Evolutionary conservation across 2,113 vertebrate species (phyloP).

Genomic region (Todiramphus chloris): DNA sequence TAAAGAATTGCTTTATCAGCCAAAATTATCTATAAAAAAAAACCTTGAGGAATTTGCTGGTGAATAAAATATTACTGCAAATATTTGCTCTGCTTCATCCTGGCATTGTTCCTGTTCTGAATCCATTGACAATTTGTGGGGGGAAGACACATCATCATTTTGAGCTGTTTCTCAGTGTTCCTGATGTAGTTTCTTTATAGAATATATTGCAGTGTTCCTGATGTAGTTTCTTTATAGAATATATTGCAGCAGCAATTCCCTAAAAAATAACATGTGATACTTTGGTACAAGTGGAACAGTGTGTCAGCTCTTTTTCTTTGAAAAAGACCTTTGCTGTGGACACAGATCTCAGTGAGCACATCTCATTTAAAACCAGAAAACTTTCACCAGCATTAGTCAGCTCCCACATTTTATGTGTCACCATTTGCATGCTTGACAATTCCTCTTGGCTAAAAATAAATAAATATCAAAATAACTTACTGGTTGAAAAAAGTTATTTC

Average conservation of each 20-base stretch:
- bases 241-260: background rate
- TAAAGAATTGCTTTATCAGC: conserved; percentile 2
- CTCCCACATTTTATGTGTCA: background rate
- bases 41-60: background rate
- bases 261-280: background rate
- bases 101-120: background rate
- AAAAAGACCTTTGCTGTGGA: background rate
- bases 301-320: background rate
- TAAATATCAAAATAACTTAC: background rate
- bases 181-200: background rate
- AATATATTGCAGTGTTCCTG: background rate
- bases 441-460: background rate
- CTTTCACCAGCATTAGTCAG: background rate
- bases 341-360: background rate
- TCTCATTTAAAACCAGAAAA: background rate
- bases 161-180: background rate
- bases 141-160: background rate
- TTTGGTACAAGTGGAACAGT: background rate
- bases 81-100: background rate
- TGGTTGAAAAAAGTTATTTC: background rate
- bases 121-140: background rate
- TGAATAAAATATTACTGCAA: conserved; percentile 13
- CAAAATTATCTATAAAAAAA: background rate
- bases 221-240: background rate
- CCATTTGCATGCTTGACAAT: background rate